phyloP scores from a whole-genome alignment of 2,797 vertebrate genomes.

The Nannoperca obscura region DNA sequence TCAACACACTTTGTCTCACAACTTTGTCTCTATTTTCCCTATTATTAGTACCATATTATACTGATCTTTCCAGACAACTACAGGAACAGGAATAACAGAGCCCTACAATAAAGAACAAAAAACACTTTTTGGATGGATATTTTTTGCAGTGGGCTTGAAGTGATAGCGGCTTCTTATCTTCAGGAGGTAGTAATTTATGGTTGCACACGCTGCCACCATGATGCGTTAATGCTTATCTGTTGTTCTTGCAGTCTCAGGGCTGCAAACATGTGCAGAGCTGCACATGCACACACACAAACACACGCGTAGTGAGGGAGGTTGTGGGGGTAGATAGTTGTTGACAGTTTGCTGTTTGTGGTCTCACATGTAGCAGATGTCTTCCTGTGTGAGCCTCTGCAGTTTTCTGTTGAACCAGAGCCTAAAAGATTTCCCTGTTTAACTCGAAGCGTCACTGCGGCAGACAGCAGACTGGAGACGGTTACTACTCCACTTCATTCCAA shows the following conservation, averaged over 20 bases:
- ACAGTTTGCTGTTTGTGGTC: constrained; percentile 82
- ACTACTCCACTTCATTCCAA: constrained; percentile 49
- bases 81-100: background rate
- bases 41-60: background rate
- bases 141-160: constrained; percentile 46
- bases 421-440: constrained; percentile 62
- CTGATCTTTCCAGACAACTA: background rate
- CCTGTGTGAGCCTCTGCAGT: constrained; percentile 74
- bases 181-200: constrained; percentile 62
- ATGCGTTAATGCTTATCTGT: constrained; percentile 67
- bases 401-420: constrained; percentile 63
- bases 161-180: constrained; percentile 57
- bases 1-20: background rate
- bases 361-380: constrained; percentile 78
- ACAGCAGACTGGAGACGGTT: constrained; percentile 36
- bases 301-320: constrained; percentile 37
- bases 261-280: constrained; percentile 31
- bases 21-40: background rate
- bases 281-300: constrained; percentile 17
- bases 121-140: no score
- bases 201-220: constrained; percentile 36
- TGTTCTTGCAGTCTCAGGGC: constrained; percentile 52
- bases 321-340: constrained; percentile 73
- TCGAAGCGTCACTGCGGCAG: constrained; percentile 33
- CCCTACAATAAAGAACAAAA: no score